These are phyloP conservation scores for Calephelis nemesis DNA, from an alignment of 1,140 invertebrate species.

Conservation along the genomic window DNA sequence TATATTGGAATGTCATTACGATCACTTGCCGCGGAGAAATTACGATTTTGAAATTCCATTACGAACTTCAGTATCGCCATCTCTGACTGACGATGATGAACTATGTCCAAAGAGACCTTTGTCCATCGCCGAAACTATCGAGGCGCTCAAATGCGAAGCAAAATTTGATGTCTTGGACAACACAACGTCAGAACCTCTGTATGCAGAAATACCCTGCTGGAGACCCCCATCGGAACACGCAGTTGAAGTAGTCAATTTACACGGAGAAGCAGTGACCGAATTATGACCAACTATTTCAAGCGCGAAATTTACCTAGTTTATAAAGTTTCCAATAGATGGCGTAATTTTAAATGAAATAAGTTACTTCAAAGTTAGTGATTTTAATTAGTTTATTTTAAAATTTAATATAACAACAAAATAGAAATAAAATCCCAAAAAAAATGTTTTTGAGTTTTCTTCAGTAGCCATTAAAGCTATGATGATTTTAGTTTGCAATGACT, in stretches of 20 bases:
- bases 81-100: slow-evolving; percentile 51
- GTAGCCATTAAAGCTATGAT: no score
- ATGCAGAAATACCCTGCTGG: slow-evolving; percentile 76
- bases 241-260: slow-evolving; percentile 61
- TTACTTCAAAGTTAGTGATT: slow-evolving; percentile 13
- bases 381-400: neutral
- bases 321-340: slow-evolving; percentile 41
- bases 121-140: slow-evolving; percentile 59
- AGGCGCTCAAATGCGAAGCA: slow-evolving; percentile 67
- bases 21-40: slow-evolving; percentile 66
- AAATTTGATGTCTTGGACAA: slow-evolving; percentile 60
- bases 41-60: slow-evolving; percentile 47
- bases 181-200: slow-evolving; percentile 67
- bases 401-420: neutral
- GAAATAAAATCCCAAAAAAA: neutral
- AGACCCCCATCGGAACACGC: slow-evolving; percentile 65
- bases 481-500: no score
- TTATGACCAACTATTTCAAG: slow-evolving; percentile 53
- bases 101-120: slow-evolving; percentile 42
- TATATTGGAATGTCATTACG: slow-evolving; percentile 76
- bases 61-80: slow-evolving; percentile 54
- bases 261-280: slow-evolving; percentile 75
- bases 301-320: slow-evolving; percentile 26
- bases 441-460: no score
- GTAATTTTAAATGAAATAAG: slow-evolving; percentile 19